Evolutionary conservation across 37 sponge, comb jelly and placozoan species (phyloP).

Genomic region (Bolinopsis microptera): DNA sequence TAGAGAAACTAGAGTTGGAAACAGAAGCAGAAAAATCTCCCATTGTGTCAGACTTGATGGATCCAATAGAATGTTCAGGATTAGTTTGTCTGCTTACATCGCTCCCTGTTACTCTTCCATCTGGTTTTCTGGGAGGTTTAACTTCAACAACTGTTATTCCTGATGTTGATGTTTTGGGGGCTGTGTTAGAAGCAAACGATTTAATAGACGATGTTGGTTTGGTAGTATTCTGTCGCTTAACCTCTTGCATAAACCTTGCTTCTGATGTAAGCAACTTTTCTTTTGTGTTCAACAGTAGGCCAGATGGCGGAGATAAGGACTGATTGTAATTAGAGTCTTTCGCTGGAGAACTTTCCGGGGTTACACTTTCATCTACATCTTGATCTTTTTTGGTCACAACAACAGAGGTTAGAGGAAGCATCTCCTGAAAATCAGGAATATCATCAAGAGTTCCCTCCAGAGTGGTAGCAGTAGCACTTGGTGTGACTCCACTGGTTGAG

Average conservation of each 20-base stretch:
- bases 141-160: slow-evolving; percentile 58
- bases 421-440: slow-evolving; percentile 36
- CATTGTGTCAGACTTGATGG: slow-evolving; percentile 34
- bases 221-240: neutral
- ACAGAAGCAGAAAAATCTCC: neutral
- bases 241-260: slow-evolving; percentile 35
- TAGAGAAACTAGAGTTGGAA: neutral
- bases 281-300: neutral
- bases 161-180: slow-evolving; percentile 35
- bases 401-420: slow-evolving; percentile 7
- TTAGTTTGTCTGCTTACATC: too few species aligned
- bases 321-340: neutral
- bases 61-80: neutral
- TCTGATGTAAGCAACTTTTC: neutral
- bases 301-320: neutral
- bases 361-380: neutral
- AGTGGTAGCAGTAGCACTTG: slow-evolving; percentile 21
- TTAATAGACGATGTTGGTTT: slow-evolving; percentile 41
- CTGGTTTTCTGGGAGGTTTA: neutral
- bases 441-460: slow-evolving; percentile 60
- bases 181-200: slow-evolving; percentile 30
- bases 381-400: slow-evolving; percentile 7
- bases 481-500: slow-evolving; percentile 32
- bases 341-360: neutral
- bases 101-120: neutral